Percentiles rank a stretch among this genome's conserved stretches.
Conservation (phyloP, 2,888 invertebrate species). For the Bembecia ichneumoniformis region DNA sequence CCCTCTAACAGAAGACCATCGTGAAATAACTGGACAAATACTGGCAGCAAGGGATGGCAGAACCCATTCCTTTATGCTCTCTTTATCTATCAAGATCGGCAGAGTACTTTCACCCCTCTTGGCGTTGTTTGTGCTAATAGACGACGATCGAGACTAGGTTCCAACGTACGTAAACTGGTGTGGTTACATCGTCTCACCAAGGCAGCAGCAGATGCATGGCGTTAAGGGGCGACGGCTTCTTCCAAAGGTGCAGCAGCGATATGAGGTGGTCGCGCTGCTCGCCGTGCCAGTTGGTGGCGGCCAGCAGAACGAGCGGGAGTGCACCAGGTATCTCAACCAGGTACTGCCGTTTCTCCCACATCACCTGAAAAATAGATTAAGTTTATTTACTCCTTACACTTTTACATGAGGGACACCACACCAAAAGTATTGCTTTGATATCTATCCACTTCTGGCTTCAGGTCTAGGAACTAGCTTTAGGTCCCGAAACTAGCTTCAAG, state of each 20-base stretch:
- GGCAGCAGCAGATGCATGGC: constrained; percentile 94
- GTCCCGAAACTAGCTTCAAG: too few relatives aligned
- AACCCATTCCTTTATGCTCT: too few relatives aligned
- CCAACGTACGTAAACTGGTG: too few relatives aligned
- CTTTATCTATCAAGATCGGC: too few relatives aligned
- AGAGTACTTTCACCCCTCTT: neutral
- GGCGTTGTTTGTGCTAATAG: too few relatives aligned
- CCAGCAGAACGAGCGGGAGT: constrained; percentile 86
- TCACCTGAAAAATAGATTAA: constrained; percentile 64
- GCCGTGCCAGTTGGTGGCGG: constrained; percentile 94
- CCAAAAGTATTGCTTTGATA: too few relatives aligned
- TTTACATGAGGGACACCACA: neutral
- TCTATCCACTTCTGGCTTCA: too few relatives aligned
- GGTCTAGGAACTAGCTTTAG: too few relatives aligned
- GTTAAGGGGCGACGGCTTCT: constrained; percentile 86
- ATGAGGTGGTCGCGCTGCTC: constrained; percentile 89
- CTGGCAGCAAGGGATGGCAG: too few relatives aligned
- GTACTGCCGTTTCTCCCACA: constrained; percentile 96
- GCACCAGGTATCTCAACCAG: constrained; percentile 87
- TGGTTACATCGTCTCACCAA: constrained; percentile 71
- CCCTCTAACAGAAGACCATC: neutral
- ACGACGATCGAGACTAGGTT: too few relatives aligned
- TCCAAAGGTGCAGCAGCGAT: constrained; percentile 90
- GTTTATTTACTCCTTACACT: neutral
- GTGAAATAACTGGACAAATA: neutral